Evolutionary conservation across 2,797 vertebrate species (phyloP).

Genomic region (Chiroxiphia lanceolata): DNA sequence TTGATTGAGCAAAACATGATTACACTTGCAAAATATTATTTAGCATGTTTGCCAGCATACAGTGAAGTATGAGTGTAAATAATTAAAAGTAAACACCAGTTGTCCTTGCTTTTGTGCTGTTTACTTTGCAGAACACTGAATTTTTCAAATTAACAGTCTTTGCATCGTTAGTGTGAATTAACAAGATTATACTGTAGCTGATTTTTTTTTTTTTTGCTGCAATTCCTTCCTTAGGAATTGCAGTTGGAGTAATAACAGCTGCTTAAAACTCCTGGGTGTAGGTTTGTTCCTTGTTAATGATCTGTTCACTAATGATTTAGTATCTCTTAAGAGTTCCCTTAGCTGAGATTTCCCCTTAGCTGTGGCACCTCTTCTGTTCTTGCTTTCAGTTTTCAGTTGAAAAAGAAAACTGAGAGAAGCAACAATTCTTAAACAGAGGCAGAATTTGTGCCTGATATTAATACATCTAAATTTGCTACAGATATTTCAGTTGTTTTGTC

Average conservation of each 20-base stretch:
- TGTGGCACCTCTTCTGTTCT: neutral
- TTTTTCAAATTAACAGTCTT: conserved; percentile 39
- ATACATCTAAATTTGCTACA: neutral
- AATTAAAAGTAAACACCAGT: conserved; percentile 53
- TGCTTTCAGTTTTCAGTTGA: neutral
- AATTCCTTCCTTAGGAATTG: conserved; percentile 34
- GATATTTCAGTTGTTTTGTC: neutral
- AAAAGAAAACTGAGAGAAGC: neutral
- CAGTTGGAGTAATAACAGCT: conserved; percentile 43
- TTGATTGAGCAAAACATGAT: conserved; percentile 35
- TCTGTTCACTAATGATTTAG: conserved; percentile 52
- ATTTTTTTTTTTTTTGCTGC: neutral
- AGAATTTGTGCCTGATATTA: neutral
- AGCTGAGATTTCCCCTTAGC: neutral
- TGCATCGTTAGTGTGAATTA: conserved; percentile 47
- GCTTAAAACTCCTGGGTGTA: conserved; percentile 44
- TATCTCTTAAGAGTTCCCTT: conserved; percentile 9
- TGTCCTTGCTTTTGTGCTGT: conserved; percentile 56
- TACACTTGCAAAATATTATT: conserved; percentile 50
- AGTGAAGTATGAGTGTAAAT: conserved; percentile 35
- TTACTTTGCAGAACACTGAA: conserved; percentile 35
- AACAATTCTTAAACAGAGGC: neutral
- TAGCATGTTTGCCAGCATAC: conserved; percentile 15
- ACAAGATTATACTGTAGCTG: neutral
- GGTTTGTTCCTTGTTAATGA: conserved; percentile 50